Conservation (phyloP, 1,140 invertebrate species). For the Coelopa frigida region DNA sequence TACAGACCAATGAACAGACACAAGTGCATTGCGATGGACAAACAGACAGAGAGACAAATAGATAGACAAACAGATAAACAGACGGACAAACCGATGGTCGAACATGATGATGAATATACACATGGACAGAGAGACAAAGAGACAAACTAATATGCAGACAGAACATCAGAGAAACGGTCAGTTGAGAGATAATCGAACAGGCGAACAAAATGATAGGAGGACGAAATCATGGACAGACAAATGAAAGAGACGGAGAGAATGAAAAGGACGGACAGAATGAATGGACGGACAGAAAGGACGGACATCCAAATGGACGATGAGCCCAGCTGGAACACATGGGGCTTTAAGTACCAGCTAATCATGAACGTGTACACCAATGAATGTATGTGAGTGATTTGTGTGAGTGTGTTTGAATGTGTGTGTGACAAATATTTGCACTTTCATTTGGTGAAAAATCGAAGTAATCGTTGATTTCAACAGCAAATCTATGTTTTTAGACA, state of each 20-base stretch:
- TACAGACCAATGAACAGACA: background rate
- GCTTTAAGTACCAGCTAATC: no score
- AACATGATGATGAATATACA: no score
- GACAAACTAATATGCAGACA: background rate
- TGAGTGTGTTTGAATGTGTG: no score
- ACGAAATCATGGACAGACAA: background rate
- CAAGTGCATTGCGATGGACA: background rate
- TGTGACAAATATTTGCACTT: no score
- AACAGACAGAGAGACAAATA: background rate
- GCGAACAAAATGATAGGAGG: background rate
- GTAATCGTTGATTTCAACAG: background rate
- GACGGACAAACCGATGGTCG: background rate
- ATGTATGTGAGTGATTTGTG: no score
- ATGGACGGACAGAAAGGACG: no score
- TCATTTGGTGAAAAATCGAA: background rate
- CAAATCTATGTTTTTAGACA: background rate
- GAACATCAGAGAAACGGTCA: background rate
- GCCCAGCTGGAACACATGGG: no score
- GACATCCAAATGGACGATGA: no score
- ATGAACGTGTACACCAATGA: no score
- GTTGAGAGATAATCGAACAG: background rate
- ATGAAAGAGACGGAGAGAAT: background rate
- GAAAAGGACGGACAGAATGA: background rate
- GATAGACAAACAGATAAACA: background rate
- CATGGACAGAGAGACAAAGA: no score